These are phyloP conservation scores for Caenorhabditis plicata DNA, from an alignment of 2,888 invertebrate species.

Conservation along the genomic window DNA sequence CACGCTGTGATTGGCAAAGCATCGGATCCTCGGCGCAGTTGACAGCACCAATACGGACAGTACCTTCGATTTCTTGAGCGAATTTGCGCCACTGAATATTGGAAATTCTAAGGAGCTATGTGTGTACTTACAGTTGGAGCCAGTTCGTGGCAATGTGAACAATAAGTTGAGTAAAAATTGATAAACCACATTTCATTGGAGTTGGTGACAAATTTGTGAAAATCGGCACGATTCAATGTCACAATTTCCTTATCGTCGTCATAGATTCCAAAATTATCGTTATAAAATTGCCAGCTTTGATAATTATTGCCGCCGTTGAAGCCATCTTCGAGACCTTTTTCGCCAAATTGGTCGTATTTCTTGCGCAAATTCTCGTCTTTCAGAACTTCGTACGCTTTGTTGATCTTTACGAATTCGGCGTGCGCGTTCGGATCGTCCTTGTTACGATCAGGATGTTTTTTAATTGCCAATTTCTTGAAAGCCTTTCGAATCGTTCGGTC, in stretches of 20 bases:
- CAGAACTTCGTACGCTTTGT: slow-evolving; percentile 82
- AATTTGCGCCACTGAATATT: slow-evolving; percentile 76
- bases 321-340: slow-evolving; percentile 73
- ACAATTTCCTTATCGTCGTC: slow-evolving; percentile 82
- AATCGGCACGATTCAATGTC: slow-evolving; percentile 77
- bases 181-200: slow-evolving; percentile 77
- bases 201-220: slow-evolving; percentile 71
- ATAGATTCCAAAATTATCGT: slow-evolving; percentile 81
- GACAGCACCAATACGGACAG: slow-evolving; percentile 80
- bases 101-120: not conserved
- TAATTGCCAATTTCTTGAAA: slow-evolving; percentile 78
- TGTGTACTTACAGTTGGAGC: slow-evolving; percentile 73
- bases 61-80: slow-evolving; percentile 78
- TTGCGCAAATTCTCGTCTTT: slow-evolving; percentile 77
- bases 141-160: slow-evolving; percentile 81
- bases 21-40: slow-evolving; percentile 84
- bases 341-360: slow-evolving; percentile 70
- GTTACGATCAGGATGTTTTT: slow-evolving; percentile 78
- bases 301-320: slow-evolving; percentile 74
- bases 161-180: slow-evolving; percentile 84
- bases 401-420: slow-evolving; percentile 78
- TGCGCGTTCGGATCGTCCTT: slow-evolving; percentile 78
- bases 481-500: slow-evolving; percentile 77
- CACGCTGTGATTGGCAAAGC: slow-evolving; percentile 77
- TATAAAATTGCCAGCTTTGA: slow-evolving; percentile 81